These are phyloP conservation scores for Chrysopilus asiliformis DNA, from an alignment of 2,888 invertebrate genomes.

Conservation along the genomic window DNA sequence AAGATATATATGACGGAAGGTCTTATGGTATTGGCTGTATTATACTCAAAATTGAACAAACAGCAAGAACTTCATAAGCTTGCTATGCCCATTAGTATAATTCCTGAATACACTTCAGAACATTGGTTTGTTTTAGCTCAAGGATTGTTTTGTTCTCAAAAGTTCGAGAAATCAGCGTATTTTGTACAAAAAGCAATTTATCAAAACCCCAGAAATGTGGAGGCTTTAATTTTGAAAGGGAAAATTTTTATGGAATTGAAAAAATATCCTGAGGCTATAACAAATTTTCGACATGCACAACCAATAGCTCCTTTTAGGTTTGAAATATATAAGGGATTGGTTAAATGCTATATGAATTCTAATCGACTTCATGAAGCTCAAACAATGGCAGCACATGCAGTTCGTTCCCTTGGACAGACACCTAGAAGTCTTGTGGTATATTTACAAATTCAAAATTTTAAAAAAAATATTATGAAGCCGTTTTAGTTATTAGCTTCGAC, in stretches of 20 bases:
- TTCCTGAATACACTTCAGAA: slow-evolving; percentile 44
- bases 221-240: slow-evolving; percentile 58
- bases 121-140: slow-evolving; percentile 69
- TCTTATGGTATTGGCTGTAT: slow-evolving; percentile 50
- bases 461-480: neutral
- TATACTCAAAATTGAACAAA: slow-evolving; percentile 45
- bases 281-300: slow-evolving; percentile 25
- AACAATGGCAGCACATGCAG: slow-evolving; percentile 54
- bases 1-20: slow-evolving; percentile 44
- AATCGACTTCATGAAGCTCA: slow-evolving; percentile 58
- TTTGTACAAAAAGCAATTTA: slow-evolving; percentile 60
- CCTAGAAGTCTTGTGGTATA: slow-evolving; percentile 59
- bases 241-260: slow-evolving; percentile 27
- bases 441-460: slow-evolving; percentile 11
- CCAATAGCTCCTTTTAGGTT: slow-evolving; percentile 29
- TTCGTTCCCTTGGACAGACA: slow-evolving; percentile 56
- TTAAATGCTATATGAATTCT: slow-evolving; percentile 56
- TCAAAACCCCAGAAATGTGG: slow-evolving; percentile 50
- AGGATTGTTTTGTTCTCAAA: slow-evolving; percentile 43
- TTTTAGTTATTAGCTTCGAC: slow-evolving; percentile 62
- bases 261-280: slow-evolving; percentile 27
- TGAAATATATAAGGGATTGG: slow-evolving; percentile 66
- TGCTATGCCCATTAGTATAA: slow-evolving; percentile 31
- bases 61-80: slow-evolving; percentile 48
- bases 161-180: slow-evolving; percentile 53